Base-by-base conservation (phyloP, 2,797 vertebrate species). In the Hipposideros larvatus region DNA sequence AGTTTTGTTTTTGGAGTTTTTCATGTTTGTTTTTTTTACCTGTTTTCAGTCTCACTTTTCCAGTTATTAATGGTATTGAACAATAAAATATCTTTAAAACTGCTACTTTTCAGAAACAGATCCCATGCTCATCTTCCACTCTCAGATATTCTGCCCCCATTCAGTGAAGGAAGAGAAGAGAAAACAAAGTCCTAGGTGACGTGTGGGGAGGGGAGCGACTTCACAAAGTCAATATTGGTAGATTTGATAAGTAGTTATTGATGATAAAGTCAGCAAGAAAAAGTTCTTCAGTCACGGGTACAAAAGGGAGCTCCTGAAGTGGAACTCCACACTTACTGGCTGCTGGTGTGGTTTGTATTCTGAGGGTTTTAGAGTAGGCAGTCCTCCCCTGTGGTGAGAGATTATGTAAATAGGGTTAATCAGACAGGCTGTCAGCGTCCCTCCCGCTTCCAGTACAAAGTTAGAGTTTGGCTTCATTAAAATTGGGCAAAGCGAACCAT, bases 21-120 rank as follows among this genome's bases (percentile, higher is more conserved):
- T 63, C 61, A 34, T 61, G 68, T 86, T 85, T 74, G 11, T 48
- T 79, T 70, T 85, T 37, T 18, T 28, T 88, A 83, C 26, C 80
- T 87, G 57, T 24, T 71, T 84, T 89, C 75, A 68, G 28, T 80
- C 43, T 93, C 90, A 14, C n/a, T 31, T 95, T 93, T 97, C 51
- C 1, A 0, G 9, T 77, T 26, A 65, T 73, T 75, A 70, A 37
- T 85, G 14, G 4, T 85, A n/a, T 48, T 84, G 70, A 94, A 82
- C 77, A 89, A 57, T 53, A 75, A 91, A 91, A 75, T 88, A 37
- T 41, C 66, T 78, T 88, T 73, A 55, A 86, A 87, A 53, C 46
- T n/a, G 71, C 22, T 74, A 0, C 57, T 74, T 89, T 70, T 43
- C 31, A 66, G 57, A 87, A 84, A 19, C 68, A 85, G 71, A 55